These are phyloP conservation scores for Ciconia maguari DNA, from an alignment of 2,113 vertebrate genomes.

Conservation along the genomic window DNA sequence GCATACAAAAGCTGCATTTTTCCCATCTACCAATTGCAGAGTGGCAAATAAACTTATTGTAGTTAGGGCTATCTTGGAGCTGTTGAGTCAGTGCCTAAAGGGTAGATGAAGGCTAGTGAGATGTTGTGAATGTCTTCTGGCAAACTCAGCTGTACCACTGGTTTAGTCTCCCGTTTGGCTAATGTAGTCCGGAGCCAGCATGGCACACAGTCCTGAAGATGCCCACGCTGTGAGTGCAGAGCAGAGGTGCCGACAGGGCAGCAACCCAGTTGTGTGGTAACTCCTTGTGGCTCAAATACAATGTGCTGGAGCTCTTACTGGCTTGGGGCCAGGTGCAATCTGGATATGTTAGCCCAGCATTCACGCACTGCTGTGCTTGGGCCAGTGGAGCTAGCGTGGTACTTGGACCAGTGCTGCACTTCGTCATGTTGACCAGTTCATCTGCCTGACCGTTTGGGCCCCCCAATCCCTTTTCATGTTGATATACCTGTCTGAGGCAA, in stretches of 20 bases:
- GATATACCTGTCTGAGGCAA: neutral
- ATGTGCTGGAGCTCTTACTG: neutral
- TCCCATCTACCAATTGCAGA: neutral
- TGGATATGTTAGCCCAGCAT: neutral
- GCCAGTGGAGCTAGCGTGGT: fast-evolving
- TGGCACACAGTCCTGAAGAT: neutral
- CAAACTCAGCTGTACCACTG: neutral
- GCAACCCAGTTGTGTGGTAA: neutral
- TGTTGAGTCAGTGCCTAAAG: neutral
- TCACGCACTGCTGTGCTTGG: neutral
- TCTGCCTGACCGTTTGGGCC: neutral
- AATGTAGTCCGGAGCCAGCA: neutral
- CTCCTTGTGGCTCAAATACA: neutral
- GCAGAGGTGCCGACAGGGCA: neutral
- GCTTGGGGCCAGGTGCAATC: neutral
- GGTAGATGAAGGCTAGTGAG: neutral
- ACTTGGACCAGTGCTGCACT: neutral
- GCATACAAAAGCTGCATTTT: neutral
- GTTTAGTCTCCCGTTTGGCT: neutral
- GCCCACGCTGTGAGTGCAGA: fast-evolving
- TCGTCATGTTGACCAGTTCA: fast-evolving
- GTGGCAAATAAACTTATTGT: neutral
- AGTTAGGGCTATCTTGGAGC: neutral
- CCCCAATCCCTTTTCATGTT: neutral
- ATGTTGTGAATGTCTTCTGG: neutral